Base-by-base conservation (phyloP, 2,888 invertebrate species). In the Aplocera efformata region DNA sequence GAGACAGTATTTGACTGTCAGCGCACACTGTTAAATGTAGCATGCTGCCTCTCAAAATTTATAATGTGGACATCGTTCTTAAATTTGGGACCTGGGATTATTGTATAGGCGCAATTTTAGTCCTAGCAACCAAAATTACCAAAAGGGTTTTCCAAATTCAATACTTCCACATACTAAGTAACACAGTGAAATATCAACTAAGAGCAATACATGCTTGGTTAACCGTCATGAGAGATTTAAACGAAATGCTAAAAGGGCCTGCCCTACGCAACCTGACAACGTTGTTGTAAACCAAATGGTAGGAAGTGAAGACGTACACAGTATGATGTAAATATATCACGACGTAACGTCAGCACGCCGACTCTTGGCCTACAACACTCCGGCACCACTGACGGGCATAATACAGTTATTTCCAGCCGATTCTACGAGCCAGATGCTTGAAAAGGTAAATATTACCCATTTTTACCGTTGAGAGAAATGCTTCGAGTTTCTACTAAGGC, bases 211-310 rank as follows among this genome's bases (percentile, higher is more conserved):
- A 81, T 85, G 86, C 86, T 88, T 79, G 74, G 86, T 84, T 86
- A 70, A 60, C 50, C 77, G 86, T 88, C 88, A 86, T 86, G 88
- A 73, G 88, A 86, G 82, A 85, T 85, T 85, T 83, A 74, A 60
- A 50, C 60, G 62, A 65, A 63, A 66, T 42, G 67, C 65, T 72
- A 71, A 53, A 63, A 74, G 72, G 67, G 72, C 79, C 77, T 75
- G 77, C 85, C 80, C 82, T 88, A 86, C 88, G 88, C 89, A 71
- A 82, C 88, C 84, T 88, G 89, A 88, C 88, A 64, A 58, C 53
- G 57, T 66, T 39, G 53, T 59, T 62, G 48, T 58, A 56, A 42
- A 45, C 32, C 42, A 32, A 38, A 28, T 20, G 26, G 42, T 49
- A 48, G 45, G 21, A 35, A 34, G 11, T 21, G 38, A 36, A 32